A percentile compares a stretch with the other conserved stretches of the same genome.
Conservation (phyloP, 2,113 vertebrate species). For the Dasyurus viverrinus region DNA sequence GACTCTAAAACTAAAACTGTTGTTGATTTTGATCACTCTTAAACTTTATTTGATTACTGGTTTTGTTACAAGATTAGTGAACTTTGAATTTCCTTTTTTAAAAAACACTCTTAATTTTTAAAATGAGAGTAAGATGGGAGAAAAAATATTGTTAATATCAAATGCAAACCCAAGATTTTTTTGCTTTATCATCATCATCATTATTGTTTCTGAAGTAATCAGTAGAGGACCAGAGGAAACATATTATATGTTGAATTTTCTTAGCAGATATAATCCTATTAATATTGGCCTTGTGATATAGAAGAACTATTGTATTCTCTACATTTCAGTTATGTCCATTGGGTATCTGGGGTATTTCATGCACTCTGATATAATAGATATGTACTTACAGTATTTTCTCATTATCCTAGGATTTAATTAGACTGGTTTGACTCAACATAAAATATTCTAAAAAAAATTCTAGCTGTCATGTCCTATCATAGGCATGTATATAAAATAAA, state of each 20-base stretch:
- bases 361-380: background rate
- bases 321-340: background rate
- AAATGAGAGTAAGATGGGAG: background rate
- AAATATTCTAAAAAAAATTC: conserved; percentile 2
- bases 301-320: background rate
- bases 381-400: background rate
- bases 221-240: background rate
- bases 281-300: background rate
- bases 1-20: background rate
- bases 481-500: background rate
- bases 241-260: background rate
- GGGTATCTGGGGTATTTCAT: background rate
- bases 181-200: background rate
- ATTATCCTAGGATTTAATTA: conserved; percentile 27
- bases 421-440: conserved; percentile 18
- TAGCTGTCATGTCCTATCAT: background rate
- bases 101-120: background rate
- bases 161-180: background rate
- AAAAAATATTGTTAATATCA: background rate
- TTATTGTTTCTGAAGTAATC: background rate
- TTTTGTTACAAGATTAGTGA: conserved; percentile 33
- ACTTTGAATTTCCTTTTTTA: conserved; percentile 21
- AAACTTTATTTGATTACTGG: background rate
- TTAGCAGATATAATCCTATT: background rate
- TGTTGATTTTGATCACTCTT: conserved; percentile 4